Evolutionary conservation across 1,140 invertebrate species (phyloP).

Genomic region (Zaprionus gabonicus): DNA sequence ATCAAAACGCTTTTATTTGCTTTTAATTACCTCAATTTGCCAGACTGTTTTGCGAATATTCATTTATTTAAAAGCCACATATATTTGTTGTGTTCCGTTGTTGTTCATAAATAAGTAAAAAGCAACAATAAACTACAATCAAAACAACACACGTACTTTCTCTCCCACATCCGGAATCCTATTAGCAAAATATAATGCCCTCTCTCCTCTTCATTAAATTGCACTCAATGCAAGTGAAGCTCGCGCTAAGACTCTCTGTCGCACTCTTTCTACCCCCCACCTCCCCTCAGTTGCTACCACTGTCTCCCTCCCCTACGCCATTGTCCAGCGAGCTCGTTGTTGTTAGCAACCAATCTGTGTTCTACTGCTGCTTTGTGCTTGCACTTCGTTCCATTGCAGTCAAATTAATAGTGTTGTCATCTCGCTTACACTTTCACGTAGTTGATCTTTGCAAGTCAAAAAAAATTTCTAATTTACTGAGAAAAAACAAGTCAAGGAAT

Average conservation of each 20-base stretch:
- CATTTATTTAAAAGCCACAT: background rate
- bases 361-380: background rate
- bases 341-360: background rate
- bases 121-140: background rate
- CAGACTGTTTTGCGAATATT: background rate
- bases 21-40: background rate
- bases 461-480: background rate
- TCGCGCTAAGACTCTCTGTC: background rate
- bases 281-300: background rate
- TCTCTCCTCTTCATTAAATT: background rate
- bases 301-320: no score
- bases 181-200: background rate
- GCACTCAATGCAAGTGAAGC: background rate
- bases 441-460: background rate
- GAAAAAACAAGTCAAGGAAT: background rate
- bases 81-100: background rate
- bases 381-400: background rate
- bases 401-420: background rate
- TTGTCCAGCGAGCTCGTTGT: background rate
- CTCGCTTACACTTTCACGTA: background rate
- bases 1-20: background rate
- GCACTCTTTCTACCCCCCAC: no score
- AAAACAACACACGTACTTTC: background rate
- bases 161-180: background rate
- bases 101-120: background rate